A percentile compares a stretch with the other conserved stretches of the same genome.
Conservation (phyloP, 2,113 vertebrate species). For the Neolamprologus ventralis region DNA sequence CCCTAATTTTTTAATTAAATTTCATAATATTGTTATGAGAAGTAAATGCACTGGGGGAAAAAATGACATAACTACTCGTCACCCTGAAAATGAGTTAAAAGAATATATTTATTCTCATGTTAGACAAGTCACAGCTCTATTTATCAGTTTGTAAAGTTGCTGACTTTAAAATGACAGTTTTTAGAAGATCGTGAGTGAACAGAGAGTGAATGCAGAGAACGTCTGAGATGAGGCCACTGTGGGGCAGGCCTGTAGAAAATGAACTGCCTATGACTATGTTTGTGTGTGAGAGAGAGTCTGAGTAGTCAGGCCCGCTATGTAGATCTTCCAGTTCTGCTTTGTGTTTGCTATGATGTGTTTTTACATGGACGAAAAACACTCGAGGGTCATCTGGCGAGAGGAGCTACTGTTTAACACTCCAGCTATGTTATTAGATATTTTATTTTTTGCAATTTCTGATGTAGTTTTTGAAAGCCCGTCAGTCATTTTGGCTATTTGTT, state of each 20-base stretch:
- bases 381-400: too few relatives aligned
- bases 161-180: background rate
- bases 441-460: background rate
- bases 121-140: background rate
- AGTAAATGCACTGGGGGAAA: background rate
- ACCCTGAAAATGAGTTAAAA: background rate
- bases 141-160: background rate
- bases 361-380: background rate
- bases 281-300: background rate
- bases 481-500: background rate
- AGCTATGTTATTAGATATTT: background rate
- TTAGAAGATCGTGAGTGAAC: background rate
- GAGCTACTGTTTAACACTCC: background rate
- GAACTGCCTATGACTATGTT: background rate
- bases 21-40: background rate
- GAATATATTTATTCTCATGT: background rate
- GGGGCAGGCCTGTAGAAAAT: background rate
- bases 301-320: accelerated
- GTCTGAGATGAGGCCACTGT: background rate
- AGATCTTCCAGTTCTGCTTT: background rate
- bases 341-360: slow-evolving; percentile 4
- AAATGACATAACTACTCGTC: background rate
- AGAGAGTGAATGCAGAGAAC: background rate
- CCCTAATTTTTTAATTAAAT: accelerated
- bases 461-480: background rate